Base-by-base conservation (phyloP, 2,113 vertebrate genomes). In the Athene noctua region DNA sequence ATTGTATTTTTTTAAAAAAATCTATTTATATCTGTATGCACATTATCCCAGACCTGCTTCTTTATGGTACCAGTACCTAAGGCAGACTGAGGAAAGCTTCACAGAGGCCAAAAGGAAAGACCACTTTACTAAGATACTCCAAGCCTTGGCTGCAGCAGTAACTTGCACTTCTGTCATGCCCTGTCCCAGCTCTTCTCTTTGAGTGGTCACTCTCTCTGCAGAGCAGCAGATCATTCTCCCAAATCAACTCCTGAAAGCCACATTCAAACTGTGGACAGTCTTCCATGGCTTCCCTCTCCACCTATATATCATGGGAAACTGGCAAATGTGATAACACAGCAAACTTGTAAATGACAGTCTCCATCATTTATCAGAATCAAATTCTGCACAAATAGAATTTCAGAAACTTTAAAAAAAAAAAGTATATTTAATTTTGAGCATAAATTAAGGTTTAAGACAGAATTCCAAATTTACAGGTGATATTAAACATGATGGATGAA, bases 201-300 rank as follows among this genome's bases (percentile, higher is more conserved):
- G 17, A 58, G 34, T 52, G 29, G 34, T 47, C 23, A 12, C 7
- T n/a, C 16, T 49, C 10, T 26, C 42, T 36, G 66, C 26, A 49
- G 40, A 83, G 36, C 12, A 82, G 54, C n/a, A 63, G 29, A 68
- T 57, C 9, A 51, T 21, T 16, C 30, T 70, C 54, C 23, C 47
- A 72, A 3, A 15, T 58, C 34, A 57, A 4, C 9, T 20, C 11
- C 6, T 0, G 0, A 32, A 47, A 73, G 29, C 25, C 1, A 3
- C 0, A 0, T 58, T 57, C 72, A 74, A 52, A 63, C 29, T 36
- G 7, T 67, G 40, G 44, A 47, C 19, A 58, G 38, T 80, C 68
- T 83, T 46, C 20, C 15, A 10, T 11, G 6, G 17, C 79, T 91
- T 74, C 22, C 44, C 9, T 57, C 34, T 47, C 44, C 34, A 23